Conservation (phyloP, 2,888 invertebrate species). For the Carterocephalus palaemon region DNA sequence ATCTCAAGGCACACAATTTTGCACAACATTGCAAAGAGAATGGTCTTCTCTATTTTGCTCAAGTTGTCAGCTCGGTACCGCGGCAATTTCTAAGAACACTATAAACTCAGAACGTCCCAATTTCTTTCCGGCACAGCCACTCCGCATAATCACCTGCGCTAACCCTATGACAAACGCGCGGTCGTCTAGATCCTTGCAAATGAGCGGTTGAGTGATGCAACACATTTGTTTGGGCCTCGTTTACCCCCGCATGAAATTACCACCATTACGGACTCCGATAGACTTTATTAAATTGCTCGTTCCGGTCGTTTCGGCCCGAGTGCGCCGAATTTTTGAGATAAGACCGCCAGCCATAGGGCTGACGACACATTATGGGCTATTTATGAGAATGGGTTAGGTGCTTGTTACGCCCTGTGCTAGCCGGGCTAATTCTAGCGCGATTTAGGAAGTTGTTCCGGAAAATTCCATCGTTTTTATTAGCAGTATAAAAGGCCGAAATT, state of each 20-base stretch:
- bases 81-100: too few relatives aligned
- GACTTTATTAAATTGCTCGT: slow-evolving; percentile 44
- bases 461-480: too few relatives aligned
- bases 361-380: slow-evolving; percentile 33
- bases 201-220: slow-evolving; percentile 54
- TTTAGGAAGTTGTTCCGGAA: neutral
- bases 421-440: slow-evolving; percentile 3
- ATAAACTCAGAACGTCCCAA: slow-evolving; percentile 15
- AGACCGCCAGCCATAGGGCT: slow-evolving; percentile 29
- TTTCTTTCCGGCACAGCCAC: neutral
- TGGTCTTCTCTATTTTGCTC: too few relatives aligned
- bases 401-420: slow-evolving; percentile 13
- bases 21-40: too few relatives aligned
- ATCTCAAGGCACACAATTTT: too few relatives aligned
- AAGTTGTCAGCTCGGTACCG: too few relatives aligned
- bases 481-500: too few relatives aligned
- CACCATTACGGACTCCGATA: slow-evolving; percentile 26
- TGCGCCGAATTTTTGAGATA: slow-evolving; percentile 38
- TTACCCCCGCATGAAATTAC: slow-evolving; percentile 37
- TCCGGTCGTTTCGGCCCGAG: slow-evolving; percentile 34
- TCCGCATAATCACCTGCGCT: slow-evolving; percentile 19
- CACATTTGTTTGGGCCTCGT: slow-evolving; percentile 52
- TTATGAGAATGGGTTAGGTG: slow-evolving; percentile 20
- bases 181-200: slow-evolving; percentile 46
- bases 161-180: slow-evolving; percentile 40